These are phyloP conservation scores for Lasiommata megera DNA, from an alignment of 2,888 invertebrate species.

Conservation along the genomic window DNA sequence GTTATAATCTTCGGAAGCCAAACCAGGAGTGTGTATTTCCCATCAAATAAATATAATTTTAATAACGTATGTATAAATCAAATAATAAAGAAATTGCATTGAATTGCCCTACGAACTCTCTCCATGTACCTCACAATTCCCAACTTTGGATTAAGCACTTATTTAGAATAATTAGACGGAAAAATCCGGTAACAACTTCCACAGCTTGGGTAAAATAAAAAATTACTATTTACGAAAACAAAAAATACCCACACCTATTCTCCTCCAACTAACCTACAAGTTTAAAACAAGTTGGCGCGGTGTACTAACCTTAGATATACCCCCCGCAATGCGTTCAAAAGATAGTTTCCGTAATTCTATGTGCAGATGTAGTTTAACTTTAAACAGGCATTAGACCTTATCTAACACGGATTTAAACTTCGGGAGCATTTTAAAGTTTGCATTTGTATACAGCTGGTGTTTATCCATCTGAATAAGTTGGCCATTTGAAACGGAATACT, in stretches of 20 bases:
- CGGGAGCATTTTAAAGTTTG: constrained; percentile 14
- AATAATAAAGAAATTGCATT: too few relatives aligned
- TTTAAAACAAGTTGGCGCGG: constrained; percentile 7
- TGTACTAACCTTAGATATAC: constrained; percentile 6
- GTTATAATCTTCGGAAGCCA: too few relatives aligned
- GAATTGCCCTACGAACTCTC: too few relatives aligned
- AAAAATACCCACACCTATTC: neutral
- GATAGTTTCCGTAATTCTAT: constrained; percentile 15
- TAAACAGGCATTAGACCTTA: constrained; percentile 20
- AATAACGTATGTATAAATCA: too few relatives aligned
- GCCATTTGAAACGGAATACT: neutral
- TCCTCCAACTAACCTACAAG: constrained; percentile 5
- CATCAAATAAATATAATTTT: too few relatives aligned
- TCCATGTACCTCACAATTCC: too few relatives aligned
- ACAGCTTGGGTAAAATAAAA: too few relatives aligned
- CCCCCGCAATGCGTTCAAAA: constrained; percentile 6
- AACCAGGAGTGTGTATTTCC: too few relatives aligned
- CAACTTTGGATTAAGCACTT: too few relatives aligned
- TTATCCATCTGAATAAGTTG: constrained; percentile 1
- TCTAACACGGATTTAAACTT: constrained; percentile 19
- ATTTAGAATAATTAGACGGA: too few relatives aligned
- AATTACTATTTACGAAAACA: neutral
- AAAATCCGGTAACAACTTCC: too few relatives aligned
- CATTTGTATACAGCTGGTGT: constrained; percentile 4
- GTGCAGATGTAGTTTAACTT: constrained; percentile 16